phyloP scores from a whole-genome alignment of 2,888 invertebrate genomes.

The Rhagonycha lutea region DNA sequence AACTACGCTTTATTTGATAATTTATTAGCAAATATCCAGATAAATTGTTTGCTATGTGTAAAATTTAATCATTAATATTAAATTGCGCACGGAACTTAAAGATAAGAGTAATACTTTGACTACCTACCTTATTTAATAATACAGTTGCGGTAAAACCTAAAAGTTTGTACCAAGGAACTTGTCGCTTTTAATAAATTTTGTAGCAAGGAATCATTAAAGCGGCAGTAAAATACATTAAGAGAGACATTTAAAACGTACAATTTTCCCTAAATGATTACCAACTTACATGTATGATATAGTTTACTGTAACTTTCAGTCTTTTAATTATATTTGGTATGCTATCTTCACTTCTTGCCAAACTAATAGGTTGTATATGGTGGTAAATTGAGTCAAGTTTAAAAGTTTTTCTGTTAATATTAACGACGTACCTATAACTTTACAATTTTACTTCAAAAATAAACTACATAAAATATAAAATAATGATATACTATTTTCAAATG shows the following conservation, averaged over 20 bases:
- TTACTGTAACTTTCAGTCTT: background rate
- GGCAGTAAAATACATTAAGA: slow-evolving; percentile 36
- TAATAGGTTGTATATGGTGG: background rate
- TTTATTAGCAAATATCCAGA: slow-evolving; percentile 7
- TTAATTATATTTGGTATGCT: background rate
- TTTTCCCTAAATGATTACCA: slow-evolving; percentile 39
- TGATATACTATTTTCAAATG: background rate
- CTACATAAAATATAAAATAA: too few species aligned
- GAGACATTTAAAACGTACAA: slow-evolving; percentile 39
- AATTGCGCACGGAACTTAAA: slow-evolving; percentile 10
- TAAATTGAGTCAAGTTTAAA: background rate
- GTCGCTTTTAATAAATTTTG: slow-evolving; percentile 39
- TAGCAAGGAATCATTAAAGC: slow-evolving; percentile 38
- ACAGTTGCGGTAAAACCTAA: slow-evolving; percentile 31
- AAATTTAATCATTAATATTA: slow-evolving; percentile 14
- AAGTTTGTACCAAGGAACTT: slow-evolving; percentile 40
- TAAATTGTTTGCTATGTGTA: slow-evolving; percentile 13
- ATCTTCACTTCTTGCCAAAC: background rate
- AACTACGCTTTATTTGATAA: background rate
- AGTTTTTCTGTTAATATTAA: background rate
- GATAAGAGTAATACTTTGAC: slow-evolving; percentile 16
- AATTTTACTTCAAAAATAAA: background rate
- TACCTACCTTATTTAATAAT: slow-evolving; percentile 22
- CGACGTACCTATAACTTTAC: background rate
- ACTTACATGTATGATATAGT: slow-evolving; percentile 19